These are phyloP conservation scores for Nothura maculosa DNA, from an alignment of 2,797 vertebrate species.

Conservation along the genomic window DNA sequence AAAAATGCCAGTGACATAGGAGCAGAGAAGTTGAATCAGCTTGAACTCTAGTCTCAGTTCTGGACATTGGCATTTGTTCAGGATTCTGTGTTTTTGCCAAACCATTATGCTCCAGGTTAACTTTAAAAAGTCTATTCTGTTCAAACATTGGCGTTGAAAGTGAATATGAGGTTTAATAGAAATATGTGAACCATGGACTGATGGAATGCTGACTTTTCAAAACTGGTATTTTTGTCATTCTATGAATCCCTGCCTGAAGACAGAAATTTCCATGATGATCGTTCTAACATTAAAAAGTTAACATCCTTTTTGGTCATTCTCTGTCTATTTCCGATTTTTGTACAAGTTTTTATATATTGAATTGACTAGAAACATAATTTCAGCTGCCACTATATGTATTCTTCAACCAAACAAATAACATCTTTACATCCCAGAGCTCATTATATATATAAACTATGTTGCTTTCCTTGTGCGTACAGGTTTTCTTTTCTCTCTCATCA, in stretches of 20 bases:
- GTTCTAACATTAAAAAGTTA: background rate
- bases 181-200: fast-evolving
- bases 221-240: background rate
- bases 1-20: background rate
- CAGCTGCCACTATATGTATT: background rate
- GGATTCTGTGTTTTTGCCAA: background rate
- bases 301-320: background rate
- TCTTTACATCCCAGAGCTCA: background rate
- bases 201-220: background rate
- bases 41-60: background rate
- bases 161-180: background rate
- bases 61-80: background rate
- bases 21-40: background rate
- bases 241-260: background rate
- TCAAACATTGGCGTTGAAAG: background rate
- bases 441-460: background rate
- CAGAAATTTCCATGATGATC: background rate
- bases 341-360: background rate
- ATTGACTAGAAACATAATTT: background rate
- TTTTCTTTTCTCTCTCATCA: background rate
- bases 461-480: background rate
- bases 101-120: background rate
- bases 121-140: background rate
- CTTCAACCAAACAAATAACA: background rate
- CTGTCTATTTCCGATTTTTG: background rate